Evolutionary conservation across 2,797 vertebrate species (phyloP), one percentile per base, ranked within the genome.

Genomic region (Lindbergichthys nudifrons): DNA sequence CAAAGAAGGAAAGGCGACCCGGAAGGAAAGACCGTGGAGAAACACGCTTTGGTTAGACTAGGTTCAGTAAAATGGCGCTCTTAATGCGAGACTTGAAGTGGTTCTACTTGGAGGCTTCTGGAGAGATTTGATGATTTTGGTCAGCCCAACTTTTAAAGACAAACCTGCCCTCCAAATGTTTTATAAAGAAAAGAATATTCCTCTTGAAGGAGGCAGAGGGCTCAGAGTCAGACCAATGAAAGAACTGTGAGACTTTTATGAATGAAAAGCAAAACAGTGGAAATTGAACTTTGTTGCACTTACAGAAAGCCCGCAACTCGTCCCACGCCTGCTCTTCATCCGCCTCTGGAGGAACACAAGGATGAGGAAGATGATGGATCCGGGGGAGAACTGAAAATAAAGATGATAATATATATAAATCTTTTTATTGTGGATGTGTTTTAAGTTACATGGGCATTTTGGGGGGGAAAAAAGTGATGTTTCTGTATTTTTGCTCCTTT

Each of bases 401-500:
- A 89, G 81, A 88, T 73, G 74, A 89, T 90, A 91, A 92, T 91
- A 88, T 93, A 92, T 92, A 70, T 75, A 75, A 72, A 81, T 80
- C 83, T 92, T 92, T 92, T 90, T 92, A 92, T 90, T 56, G 90
- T 92, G 84, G 86, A 88, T 89, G 91, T 92, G n/a, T 90, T 92
- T 90, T 89, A 83, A 88, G 85, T 92, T 89, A 78, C 81, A 77
- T 80, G 86, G 75, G 90, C 79, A 78, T 86, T 86, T 90, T 81
- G 52, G 16, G 12, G 8, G n/a, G n/a, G n/a, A n/a, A 53, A 57
- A 75, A 83, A 64, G 76, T 91, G 79, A 80, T 77, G 87, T 95
- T 94, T 87, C 91, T 94, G 93, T 92, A 93, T 90, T 94, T 94
- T 94, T 82, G 68, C 73, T 89, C 79, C 89, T 92, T 91, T 90